phyloP scores from a whole-genome alignment of 2,797 vertebrate genomes.

The Lacerta viridis region DNA sequence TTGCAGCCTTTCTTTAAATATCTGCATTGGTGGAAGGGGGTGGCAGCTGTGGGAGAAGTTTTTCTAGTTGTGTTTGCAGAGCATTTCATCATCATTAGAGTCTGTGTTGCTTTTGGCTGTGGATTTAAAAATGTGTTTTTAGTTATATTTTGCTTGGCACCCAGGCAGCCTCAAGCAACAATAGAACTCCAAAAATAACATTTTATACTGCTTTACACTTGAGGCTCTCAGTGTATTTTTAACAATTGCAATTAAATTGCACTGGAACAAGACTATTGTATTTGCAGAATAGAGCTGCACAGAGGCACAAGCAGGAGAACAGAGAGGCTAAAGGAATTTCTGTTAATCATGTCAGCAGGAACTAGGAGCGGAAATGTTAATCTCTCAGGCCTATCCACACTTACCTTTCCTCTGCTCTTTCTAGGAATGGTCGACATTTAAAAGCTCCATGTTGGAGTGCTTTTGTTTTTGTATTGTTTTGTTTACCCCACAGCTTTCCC shows the following conservation, averaged over 20 bases:
- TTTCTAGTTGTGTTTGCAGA: background rate
- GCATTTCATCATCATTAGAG: constrained; percentile 12
- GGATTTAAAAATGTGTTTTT: constrained; percentile 7
- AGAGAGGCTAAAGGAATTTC: background rate
- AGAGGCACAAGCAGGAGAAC: background rate
- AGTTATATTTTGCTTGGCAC: constrained; percentile 18
- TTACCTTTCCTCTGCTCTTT: too few relatives aligned
- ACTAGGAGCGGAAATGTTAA: too few relatives aligned
- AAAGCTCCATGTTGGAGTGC: too few relatives aligned
- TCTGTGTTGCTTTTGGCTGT: constrained; percentile 4
- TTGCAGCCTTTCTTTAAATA: background rate
- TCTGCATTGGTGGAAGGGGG: background rate
- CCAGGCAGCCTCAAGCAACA: background rate
- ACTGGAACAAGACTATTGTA: background rate
- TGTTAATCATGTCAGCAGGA: too few relatives aligned
- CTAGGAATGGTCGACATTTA: too few relatives aligned
- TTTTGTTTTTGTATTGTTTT: too few relatives aligned
- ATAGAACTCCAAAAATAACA: constrained; percentile 2
- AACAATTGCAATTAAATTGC: background rate
- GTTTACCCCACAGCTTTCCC: background rate
- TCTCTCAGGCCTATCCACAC: too few relatives aligned
- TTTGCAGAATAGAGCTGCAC: background rate
- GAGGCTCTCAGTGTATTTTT: background rate
- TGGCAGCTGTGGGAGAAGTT: background rate
- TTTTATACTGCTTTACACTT: background rate